Conservation (phyloP, 1,140 invertebrate species). For the Subanguina moxae region DNA sequence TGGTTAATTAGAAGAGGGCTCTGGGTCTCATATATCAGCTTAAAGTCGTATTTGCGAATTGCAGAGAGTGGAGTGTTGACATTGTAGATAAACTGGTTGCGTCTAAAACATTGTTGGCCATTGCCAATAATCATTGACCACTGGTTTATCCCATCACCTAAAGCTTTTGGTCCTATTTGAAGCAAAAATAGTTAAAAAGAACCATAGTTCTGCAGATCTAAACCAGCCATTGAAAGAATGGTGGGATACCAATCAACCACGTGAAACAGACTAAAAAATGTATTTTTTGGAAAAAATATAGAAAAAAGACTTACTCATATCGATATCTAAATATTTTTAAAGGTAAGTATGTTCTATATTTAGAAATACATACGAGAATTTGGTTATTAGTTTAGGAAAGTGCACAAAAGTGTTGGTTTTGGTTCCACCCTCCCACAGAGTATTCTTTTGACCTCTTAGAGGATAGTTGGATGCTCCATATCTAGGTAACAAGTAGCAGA, state of each 20-base stretch:
- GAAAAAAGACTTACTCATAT: too few species aligned
- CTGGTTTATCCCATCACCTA: conserved; percentile 54
- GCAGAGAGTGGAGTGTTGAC: conserved; percentile 47
- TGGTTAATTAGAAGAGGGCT: background rate
- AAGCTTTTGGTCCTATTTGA: background rate
- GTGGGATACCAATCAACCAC: conserved; percentile 56
- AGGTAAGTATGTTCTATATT: conserved; percentile 8
- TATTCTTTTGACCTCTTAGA: conserved; percentile 62
- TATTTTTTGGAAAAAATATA: background rate
- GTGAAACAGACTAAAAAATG: conserved; percentile 48
- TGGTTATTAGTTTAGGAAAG: conserved; percentile 39
- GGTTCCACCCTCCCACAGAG: conserved; percentile 63
- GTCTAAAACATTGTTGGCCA: conserved; percentile 20
- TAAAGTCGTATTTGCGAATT: conserved; percentile 25
- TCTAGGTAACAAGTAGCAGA: conserved; percentile 8
- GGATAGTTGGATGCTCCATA: conserved; percentile 63
- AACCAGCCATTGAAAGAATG: conserved; percentile 45
- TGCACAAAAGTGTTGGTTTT: conserved; percentile 50
- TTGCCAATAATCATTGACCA: conserved; percentile 45
- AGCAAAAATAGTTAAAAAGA: background rate
- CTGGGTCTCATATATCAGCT: background rate
- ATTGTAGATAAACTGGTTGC: conserved; percentile 51
- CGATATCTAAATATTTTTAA: background rate
- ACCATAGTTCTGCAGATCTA: conserved; percentile 37
- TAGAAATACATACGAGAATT: conserved; percentile 19